Conservation (phyloP, 2,797 vertebrate genomes). For the Mormyrus proboscirostris region DNA sequence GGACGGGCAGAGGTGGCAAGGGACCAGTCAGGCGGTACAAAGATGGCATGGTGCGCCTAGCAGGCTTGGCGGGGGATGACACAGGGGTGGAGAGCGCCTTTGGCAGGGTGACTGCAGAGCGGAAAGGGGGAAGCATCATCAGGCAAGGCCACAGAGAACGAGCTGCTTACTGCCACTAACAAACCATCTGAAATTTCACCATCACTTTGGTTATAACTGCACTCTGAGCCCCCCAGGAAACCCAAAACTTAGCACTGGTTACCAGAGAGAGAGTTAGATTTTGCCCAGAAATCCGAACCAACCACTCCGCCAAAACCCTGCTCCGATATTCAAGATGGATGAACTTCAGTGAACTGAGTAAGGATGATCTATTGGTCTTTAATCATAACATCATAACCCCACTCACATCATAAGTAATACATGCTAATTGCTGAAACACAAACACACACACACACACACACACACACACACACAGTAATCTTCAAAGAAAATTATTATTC, state of each 20-base stretch:
- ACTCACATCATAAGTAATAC: neutral
- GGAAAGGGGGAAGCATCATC: slow-evolving; percentile 36
- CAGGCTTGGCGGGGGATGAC: slow-evolving; percentile 72
- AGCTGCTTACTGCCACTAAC: neutral
- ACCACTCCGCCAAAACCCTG: neutral
- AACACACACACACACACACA: neutral
- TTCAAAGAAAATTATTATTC: neutral
- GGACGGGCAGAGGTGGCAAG: slow-evolving; percentile 63
- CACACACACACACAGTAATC: neutral
- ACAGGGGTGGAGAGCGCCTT: slow-evolving; percentile 68
- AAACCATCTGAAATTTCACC: neutral
- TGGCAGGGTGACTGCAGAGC: slow-evolving; percentile 65
- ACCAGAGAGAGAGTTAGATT: neutral
- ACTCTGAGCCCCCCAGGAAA: neutral
- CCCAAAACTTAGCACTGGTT: neutral
- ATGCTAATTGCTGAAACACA: neutral
- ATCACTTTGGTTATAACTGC: neutral
- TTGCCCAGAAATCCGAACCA: neutral
- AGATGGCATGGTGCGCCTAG: slow-evolving; percentile 72
- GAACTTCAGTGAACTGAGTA: neutral
- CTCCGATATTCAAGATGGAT: neutral
- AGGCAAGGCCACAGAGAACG: neutral
- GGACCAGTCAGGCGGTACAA: slow-evolving; percentile 69
- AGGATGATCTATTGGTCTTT: neutral
- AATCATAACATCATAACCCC: neutral